Evolutionary conservation across 1,140 invertebrate species (phyloP), one percentile per base, ranked within the genome.

Genomic region (Diabrotica virgifera): DNA sequence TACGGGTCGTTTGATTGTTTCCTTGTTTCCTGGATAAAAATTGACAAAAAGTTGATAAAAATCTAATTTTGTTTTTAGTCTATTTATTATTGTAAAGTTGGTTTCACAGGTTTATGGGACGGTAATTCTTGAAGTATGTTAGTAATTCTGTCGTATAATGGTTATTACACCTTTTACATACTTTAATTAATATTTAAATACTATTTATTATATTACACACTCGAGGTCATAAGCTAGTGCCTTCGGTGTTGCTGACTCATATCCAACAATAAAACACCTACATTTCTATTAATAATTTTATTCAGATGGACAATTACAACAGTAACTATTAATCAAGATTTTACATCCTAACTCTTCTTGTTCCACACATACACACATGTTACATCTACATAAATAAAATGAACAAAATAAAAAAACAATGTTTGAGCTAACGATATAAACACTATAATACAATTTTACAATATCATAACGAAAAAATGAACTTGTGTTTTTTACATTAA

Each of bases 251-350:
- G 1, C 12, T 51, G 9, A 51, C 9, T 51, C 12, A 11, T 51
- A 12, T 51, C 2, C 2, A 53, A 13, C 2, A 46, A 10, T 4
- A 54, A 54, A 54, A 54, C 52, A 54, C 4, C 9, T n/a, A 54
- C 9, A 54, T 36, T 70, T 72, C 67, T 74, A 70, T 72, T 77
- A 76, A 76, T 76, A 72, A 59, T 74, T 70, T 77, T 76, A 77
- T 76, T 76, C 68, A 74, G 74, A 69, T 73, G 74, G 76, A 77
- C 76, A 77, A 77, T 76, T 77, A 77, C 76, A 77, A 77, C 76
- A 77, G 67, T 76, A 75, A 76, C 70, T 76, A 76, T 70, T 75
- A 72, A 69, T 71, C 69, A 70, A 68, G 65, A 66, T 74, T 70
- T 64, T 72, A 72, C 68, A 76, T 57, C 69, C 70, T 75, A 75